Evolutionary conservation across 2,113 vertebrate species (phyloP).

Genomic region (Ceuthmochares aereus): DNA sequence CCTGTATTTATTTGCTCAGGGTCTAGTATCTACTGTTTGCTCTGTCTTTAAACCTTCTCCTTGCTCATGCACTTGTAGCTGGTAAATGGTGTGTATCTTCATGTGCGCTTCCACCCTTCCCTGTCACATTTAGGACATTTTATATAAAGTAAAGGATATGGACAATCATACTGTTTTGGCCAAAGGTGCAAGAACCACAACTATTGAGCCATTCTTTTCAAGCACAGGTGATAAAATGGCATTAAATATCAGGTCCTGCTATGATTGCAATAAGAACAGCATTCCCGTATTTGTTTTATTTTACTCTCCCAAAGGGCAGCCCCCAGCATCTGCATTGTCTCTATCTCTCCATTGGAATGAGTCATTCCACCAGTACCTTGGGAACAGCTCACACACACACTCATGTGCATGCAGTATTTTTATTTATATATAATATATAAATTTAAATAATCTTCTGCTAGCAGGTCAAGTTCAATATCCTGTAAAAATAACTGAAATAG

Average conservation of each 20-base stretch:
- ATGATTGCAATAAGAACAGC: background rate
- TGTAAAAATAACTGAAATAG: constrained; percentile 69
- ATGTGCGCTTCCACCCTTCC: background rate
- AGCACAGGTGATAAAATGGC: background rate
- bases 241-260: background rate
- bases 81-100: background rate
- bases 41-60: background rate
- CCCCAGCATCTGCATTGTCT: background rate
- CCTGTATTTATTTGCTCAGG: background rate
- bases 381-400: constrained; percentile 41
- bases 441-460: constrained; percentile 54
- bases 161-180: background rate
- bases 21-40: background rate
- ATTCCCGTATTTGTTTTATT: background rate
- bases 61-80: background rate
- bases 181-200: background rate
- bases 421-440: constrained; percentile 1
- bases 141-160: background rate
- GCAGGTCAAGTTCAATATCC: constrained; percentile 25
- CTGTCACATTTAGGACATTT: background rate
- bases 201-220: background rate
- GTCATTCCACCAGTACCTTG: constrained; percentile 31
- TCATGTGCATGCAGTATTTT: background rate
- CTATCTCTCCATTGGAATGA: background rate
- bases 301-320: background rate